These are phyloP conservation scores for Charina bottae DNA, from an alignment of 2,113 vertebrate species.

Conservation along the genomic window DNA sequence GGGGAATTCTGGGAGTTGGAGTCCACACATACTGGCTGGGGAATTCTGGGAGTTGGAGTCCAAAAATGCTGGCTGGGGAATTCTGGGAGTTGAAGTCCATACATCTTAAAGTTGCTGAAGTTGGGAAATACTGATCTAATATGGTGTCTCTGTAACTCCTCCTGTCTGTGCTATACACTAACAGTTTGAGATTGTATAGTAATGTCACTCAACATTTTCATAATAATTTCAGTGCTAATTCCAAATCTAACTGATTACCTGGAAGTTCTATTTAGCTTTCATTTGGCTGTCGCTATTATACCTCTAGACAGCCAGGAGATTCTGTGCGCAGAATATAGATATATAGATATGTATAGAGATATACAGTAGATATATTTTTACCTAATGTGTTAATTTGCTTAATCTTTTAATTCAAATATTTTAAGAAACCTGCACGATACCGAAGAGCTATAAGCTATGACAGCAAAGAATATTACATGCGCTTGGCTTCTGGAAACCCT, in stretches of 20 bases:
- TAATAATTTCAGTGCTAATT: background rate
- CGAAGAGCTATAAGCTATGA: conserved; percentile 94
- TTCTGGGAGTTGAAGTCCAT: background rate
- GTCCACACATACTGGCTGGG: background rate
- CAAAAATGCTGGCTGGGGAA: background rate
- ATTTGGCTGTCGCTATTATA: conserved; percentile 20
- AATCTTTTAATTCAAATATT: conserved; percentile 39
- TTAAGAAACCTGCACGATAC: conserved; percentile 93
- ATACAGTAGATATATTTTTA: too few species aligned
- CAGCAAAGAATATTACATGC: conserved; percentile 98
- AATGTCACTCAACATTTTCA: conserved; percentile 32
- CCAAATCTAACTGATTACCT: background rate
- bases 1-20: background rate
- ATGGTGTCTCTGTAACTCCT: conserved; percentile 47
- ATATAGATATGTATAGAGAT: too few species aligned
- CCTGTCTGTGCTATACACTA: conserved; percentile 68
- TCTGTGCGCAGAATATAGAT: background rate
- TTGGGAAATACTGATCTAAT: conserved; percentile 41
- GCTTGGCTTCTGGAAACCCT: conserved; percentile 89
- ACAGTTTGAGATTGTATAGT: conserved; percentile 65
- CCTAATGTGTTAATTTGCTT: conserved; percentile 19
- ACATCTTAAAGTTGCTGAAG: background rate
- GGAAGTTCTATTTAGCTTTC: background rate
- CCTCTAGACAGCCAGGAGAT: conserved; percentile 26
- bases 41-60: background rate